Conservation (phyloP, 2,888 invertebrate genomes). For the Mythimna impura region DNA sequence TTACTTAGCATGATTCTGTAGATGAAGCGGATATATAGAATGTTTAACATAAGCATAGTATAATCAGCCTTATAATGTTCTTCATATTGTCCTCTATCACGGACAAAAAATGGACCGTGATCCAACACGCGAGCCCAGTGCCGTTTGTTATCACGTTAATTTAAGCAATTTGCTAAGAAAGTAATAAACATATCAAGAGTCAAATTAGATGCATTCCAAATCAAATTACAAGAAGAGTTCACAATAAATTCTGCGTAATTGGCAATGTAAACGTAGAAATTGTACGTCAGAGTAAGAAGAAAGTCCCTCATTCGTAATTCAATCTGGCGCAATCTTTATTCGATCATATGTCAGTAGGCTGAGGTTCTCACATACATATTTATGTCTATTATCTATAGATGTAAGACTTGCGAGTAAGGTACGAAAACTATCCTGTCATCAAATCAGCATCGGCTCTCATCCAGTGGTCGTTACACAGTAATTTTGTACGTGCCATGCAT, state of each 20-base stretch:
- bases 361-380: constrained; percentile 44
- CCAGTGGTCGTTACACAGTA: constrained; percentile 64
- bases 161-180: constrained; percentile 10
- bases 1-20: constrained; percentile 18
- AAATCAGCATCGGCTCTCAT: constrained; percentile 67
- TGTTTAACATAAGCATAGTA: not conserved
- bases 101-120: no score
- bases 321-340: constrained; percentile 45
- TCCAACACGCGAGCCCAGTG: no score
- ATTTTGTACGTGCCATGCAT: constrained; percentile 77
- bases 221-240: constrained; percentile 27
- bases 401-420: constrained; percentile 42
- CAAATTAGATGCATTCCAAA: constrained; percentile 30
- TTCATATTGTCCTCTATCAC: no score
- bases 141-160: no score
- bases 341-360: constrained; percentile 40
- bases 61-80: not conserved
- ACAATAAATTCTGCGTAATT: constrained; percentile 57
- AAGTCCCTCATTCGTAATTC: constrained; percentile 45
- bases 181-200: constrained; percentile 40
- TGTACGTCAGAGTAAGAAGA: constrained; percentile 38
- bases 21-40: constrained; percentile 3
- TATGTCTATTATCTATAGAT: constrained; percentile 46
- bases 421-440: constrained; percentile 71
- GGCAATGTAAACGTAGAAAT: constrained; percentile 48